Evolutionary conservation across 2,113 vertebrate species (phyloP), one percentile per base, ranked within the genome.

Genomic region (Alligator mississippiensis): DNA sequence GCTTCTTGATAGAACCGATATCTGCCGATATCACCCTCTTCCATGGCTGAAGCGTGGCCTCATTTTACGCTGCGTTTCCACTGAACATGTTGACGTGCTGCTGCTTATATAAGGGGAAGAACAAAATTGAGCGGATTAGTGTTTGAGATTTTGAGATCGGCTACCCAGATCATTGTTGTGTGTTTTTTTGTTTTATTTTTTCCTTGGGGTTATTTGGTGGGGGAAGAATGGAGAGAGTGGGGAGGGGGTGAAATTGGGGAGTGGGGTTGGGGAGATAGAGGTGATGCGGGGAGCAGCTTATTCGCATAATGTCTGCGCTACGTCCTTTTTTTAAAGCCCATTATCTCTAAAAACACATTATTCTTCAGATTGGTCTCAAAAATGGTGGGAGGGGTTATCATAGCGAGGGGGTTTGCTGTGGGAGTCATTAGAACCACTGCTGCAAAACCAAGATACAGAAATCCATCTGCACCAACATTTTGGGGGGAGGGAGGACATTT

Each of bases 291-390:
- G 97, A 98, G 94, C 96, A 96, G 97, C 96, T 47, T 97, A 96
- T 96, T 98, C 96, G 95, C 97, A 98, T 97, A 98, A 98, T 97
- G 97, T 97, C 97, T 97, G 92, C 25, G 91, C 82, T 96, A 94
- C 93, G 59, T 96, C 95, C 96, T 95, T 96, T 96, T 96, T 89
- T 91, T 91, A 95, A 96, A 95, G 90, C 95, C 97, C 97, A 98
- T 98, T 98, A 98, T 98, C 98, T 98, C 97, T 98, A 98, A 98
- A 98, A 98, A 97, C 98, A 98, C 97, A 97, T 98, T 98, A 98
- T 98, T 98, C 96, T 97, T 97, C 93, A 98, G 89, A 97, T 75
- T 1, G 68, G 92, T 96, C 96, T 97, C 96, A 97, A 94, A 93
- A 92, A 93, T 90, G 88, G 94, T 96, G 97, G 97, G 97, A 97